Evolutionary conservation across 2,888 invertebrate species (phyloP), one percentile per base, ranked within the genome.

Genomic region (Drosophila engyochracea): DNA sequence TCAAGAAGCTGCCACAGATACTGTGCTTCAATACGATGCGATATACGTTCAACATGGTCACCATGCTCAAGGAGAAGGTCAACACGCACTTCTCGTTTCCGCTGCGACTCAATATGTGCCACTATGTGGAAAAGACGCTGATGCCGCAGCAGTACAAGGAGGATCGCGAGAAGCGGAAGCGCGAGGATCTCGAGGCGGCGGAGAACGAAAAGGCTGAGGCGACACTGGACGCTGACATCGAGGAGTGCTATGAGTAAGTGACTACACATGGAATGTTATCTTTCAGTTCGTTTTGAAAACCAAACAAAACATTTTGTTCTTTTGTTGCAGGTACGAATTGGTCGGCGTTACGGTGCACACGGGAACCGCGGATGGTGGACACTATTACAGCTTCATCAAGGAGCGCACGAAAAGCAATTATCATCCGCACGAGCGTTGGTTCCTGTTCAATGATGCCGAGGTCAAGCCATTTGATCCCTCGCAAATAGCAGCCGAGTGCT

Each of bases 1-100:
- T 99, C 93, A 98, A 98, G 93, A 97, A 97, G 91, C 94, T 99
- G 33, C 99, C 99, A 0, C 96, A 97, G 79, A 98, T 99, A 74
- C 94, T 99, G 31, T 98, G 98, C 92, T 98, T 99, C 93, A 99
- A 99, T 93, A 99, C 98, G 0, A 98, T 99, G 98, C 95, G 99
- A 35, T 99, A 99, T 91, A 98, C 98, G 0, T 99, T 99, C 94
- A 99, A 99, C 93, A 98, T 99, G 98, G 95, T 98, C 39, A 99
- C 99, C 0, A 98, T 99, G 98, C 95, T 98, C 72, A 98, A 98
- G 91, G 99, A 99, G 93, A 99, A 99, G 92, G 98, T 99, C 2
- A 99, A 99, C 94, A 99, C 99, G 0, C 98, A 98, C 91, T 99
- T 99, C 93, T 98, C 98, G 19, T 99, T 99, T 93, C 99, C 99